Evolutionary conservation across 2,888 invertebrate species (phyloP).

Genomic region (Thera britannica): DNA sequence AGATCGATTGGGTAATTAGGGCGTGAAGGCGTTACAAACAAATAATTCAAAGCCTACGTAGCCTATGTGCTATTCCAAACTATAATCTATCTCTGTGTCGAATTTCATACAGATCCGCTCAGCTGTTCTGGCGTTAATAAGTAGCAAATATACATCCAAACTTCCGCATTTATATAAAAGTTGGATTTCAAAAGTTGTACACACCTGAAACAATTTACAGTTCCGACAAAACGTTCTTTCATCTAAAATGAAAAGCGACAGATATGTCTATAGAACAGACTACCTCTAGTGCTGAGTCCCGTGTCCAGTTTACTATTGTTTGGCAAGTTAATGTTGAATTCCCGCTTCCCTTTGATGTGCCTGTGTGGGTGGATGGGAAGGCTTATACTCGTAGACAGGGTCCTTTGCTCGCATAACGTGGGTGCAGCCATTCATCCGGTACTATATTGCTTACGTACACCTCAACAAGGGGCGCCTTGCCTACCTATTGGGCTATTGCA

Average conservation of each 20-base stretch:
- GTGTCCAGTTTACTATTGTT: conserved; percentile 51
- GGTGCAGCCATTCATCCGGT: conserved; percentile 68
- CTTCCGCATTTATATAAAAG: no score
- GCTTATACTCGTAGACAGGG: conserved; percentile 56
- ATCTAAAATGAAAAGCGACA: conserved; percentile 21
- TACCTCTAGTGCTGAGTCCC: conserved; percentile 21
- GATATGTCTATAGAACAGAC: conserved; percentile 6
- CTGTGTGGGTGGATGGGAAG: conserved; percentile 49
- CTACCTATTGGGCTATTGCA: conserved; percentile 28
- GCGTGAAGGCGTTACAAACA: no score
- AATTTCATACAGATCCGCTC: no score
- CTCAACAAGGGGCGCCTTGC: conserved; percentile 28
- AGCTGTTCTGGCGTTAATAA: no score
- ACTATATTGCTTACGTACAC: conserved; percentile 51
- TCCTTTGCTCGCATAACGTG: conserved; percentile 67
- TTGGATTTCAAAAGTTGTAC: background rate
- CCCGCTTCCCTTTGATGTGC: conserved; percentile 72
- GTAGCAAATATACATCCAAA: no score
- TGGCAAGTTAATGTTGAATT: conserved; percentile 68
- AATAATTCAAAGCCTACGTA: no score
- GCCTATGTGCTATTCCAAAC: no score
- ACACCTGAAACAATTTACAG: conserved; percentile 14
- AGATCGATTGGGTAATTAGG: no score
- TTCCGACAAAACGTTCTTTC: conserved; percentile 23
- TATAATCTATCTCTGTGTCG: no score